Evolutionary conservation across 2,888 invertebrate species (phyloP), one percentile per base, ranked within the genome.

Genomic region (Heliconius ethilla): DNA sequence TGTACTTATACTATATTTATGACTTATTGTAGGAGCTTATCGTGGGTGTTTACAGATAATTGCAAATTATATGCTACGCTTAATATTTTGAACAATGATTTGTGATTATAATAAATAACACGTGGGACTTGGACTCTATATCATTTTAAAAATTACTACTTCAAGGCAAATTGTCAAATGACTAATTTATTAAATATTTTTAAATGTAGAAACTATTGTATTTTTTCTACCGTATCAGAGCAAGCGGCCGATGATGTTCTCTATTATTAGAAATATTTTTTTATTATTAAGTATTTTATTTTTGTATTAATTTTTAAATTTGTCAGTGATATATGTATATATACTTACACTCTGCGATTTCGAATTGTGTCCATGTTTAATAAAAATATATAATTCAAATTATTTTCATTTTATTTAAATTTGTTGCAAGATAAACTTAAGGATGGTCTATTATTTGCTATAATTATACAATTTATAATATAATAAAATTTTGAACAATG

Each of bases 401-500:
- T 62, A 62, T 1, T 55, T n/a, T 22, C n/a, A n/a, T n/a, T n/a
- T n/a, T n/a, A 55, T 55, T n/a, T 55, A 55, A 11, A n/a, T n/a
- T 37, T 37, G n/a, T n/a, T n/a, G 4, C 11, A 6, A 37, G 13
- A 11, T 2, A 2, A 15, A 67, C 0, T 25, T 33, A 5, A 55
- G n/a, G 13, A n/a, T 55, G n/a, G 15, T 29, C 33, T 29, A 59
- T 59, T 3, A n/a, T 27, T 40, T 63, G 63, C 33, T 3, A 62
- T 74, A 62, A 27, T 63, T 63, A 33, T 13, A 3, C 18, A 62
- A 22, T 40, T 74, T 63, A 27, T 74, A 45, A 70, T 25, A 63
- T 29, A 22, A 59, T 11, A 40, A 40, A 9, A 51, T 27, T n/a
- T 27, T 18, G 69, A 77, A n/a, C 37, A 75, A 78, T 76, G 40